Evolutionary conservation across 2,113 vertebrate species (phyloP), one percentile per base, ranked within the genome.

Genomic region (Podarcis muralis): DNA sequence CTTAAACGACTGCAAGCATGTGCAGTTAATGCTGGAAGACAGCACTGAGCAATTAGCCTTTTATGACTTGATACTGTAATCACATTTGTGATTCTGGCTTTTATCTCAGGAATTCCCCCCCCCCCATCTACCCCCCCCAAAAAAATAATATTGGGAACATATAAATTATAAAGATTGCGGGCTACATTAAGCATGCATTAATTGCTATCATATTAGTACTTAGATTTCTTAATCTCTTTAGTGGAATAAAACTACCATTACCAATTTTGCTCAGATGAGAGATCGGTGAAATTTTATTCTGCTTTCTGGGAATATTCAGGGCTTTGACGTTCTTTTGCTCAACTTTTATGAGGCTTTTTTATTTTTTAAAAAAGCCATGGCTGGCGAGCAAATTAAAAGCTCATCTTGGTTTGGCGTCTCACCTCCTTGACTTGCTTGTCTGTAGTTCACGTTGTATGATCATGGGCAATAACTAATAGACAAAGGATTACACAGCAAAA

Each of bases 21-120:
- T 87, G 35, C 92, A 88, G 59, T 65, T 32, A 89, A 53, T 74
- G 6, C 13, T 90, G 86, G 11, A 23, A 88, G 90, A 82, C 18
- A 27, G 89, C 27, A 84, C 48, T 77, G 0, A 87, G 59, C 86
- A 43, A 5, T 91, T 66, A 84, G 35, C 57, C 90, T 88, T 37
- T 81, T 80, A n/a, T 25, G 90, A 32, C 15, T 88, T 18, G 72
- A 88, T 59, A 76, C 12, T 75, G 3, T 84, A 86, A 89, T 66
- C 9, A 30, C 76, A 78, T 57, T 57, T 80, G 48, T 57, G 78
- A 57, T 80, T 53, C 40, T 81, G 57, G 80, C 59, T 66, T 25
- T 66, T 81, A 32, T 81, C n/a, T 62, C 15, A 65, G n/a, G 87
- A 37, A 87, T 65, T 32, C 2, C 37, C 40, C 83, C 76, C 57